Base-by-base conservation (phyloP, 2,113 vertebrate species). In the Dissostichus mawsoni region DNA sequence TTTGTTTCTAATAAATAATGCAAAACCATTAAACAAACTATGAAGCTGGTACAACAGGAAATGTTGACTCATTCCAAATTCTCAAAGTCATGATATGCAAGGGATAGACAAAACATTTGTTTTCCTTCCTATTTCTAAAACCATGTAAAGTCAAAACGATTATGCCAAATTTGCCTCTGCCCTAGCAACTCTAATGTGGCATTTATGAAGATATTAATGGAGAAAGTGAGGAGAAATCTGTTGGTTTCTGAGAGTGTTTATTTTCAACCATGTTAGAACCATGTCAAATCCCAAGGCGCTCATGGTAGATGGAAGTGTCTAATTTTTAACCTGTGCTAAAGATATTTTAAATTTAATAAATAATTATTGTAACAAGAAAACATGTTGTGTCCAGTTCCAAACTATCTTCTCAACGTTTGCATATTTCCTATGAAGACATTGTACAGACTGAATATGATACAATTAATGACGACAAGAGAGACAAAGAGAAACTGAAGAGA, bases 271-370 rank as follows among this genome's bases (percentile, higher is more conserved):
- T 92, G 90, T 93, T 88, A 90, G 86, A 92, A 86, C 80, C 88
- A 84, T 89, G 81, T 91, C 74, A 70, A 91, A 87, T 79, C 86
- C 90, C 87, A 91, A 93, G 91, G 84, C 92, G 81, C 92, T 93
- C 87, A 94, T 92, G 85, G 92, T 88, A 92, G 91, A 94, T 87
- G 88, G 89, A 94, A 94, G 92, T 95, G 92, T 94, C 94, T 93
- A 90, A 92, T 95, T 95, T 95, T 95, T 95, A 92, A 94, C 93
- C 93, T 95, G 94, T 95, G 93, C 94, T 95, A 94, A 94, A 95
- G 93, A 95, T 94, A 93, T 93, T 95, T 95, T 95, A 94, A 94
- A 94, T 95, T 96, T 95, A 96, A 94, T 96, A 96, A 96, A 96
- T 95, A 95, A 94, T 89, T 90, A 94, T 93, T 95, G 93, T 94